Percentiles rank a stretch among this genome's conserved stretches.
Conservation (phyloP, 2,113 vertebrate species). For the Bufo bufo region DNA sequence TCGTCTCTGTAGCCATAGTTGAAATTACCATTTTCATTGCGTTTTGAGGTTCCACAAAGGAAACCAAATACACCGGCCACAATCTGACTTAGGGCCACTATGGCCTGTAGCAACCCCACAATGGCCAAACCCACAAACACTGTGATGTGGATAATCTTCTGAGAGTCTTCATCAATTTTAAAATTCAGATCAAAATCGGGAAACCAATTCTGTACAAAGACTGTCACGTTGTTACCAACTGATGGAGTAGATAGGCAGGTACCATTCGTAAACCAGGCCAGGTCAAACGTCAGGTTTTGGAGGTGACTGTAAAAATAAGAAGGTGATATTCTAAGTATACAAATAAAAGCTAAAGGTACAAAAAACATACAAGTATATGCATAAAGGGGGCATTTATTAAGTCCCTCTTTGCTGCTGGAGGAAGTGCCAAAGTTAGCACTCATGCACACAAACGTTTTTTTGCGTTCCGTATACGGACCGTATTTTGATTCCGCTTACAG, state of each 20-base stretch:
- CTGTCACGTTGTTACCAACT: background rate
- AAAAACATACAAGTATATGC: too few species aligned
- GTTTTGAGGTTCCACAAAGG: conserved; percentile 62
- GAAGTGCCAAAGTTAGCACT: too few species aligned
- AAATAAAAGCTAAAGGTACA: background rate
- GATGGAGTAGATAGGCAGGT: conserved; percentile 19
- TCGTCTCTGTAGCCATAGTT: background rate
- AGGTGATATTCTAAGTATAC: background rate
- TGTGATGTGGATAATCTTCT: conserved; percentile 61
- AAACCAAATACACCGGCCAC: conserved; percentile 64
- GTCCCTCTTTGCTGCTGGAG: too few species aligned
- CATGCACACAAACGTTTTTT: too few species aligned
- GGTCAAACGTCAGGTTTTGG: conserved; percentile 45
- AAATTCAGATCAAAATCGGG: background rate
- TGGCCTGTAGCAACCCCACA: conserved; percentile 60
- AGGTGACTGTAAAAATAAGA: conserved; percentile 44
- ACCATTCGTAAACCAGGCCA: conserved; percentile 63
- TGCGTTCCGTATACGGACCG: too few species aligned
- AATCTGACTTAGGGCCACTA: conserved; percentile 66
- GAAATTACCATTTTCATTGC: background rate
- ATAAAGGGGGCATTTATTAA: too few species aligned
- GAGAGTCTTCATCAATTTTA: conserved; percentile 22
- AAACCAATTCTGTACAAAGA: background rate
- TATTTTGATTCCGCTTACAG: too few species aligned
- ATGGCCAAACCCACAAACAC: conserved; percentile 62